A percentile compares a stretch with the other conserved stretches of the same genome.
phyloP scores from a whole-genome alignment of 2,888 invertebrate genomes.

The Apotomis turbidana region DNA sequence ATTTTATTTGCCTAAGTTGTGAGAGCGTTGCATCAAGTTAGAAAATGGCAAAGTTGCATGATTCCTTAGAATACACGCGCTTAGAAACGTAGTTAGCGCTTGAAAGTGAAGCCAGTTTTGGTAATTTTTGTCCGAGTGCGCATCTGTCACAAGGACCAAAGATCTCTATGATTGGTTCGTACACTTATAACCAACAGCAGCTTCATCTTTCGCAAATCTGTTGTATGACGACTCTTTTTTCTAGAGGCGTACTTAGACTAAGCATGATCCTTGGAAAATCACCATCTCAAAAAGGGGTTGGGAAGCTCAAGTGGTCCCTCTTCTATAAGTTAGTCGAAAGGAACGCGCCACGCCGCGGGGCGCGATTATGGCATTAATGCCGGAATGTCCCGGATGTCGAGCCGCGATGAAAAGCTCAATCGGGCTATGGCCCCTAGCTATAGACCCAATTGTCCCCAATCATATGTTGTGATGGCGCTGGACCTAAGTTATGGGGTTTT shows the following conservation, averaged over 20 bases:
- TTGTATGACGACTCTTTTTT: too few species aligned
- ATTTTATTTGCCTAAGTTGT: too few species aligned
- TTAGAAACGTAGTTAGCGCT: too few species aligned
- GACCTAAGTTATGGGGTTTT: conserved; percentile 41
- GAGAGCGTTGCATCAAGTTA: too few species aligned
- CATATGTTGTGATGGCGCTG: conserved; percentile 50
- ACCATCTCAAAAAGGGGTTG: background rate
- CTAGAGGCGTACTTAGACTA: background rate
- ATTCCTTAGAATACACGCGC: too few species aligned
- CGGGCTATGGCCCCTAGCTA: conserved; percentile 64
- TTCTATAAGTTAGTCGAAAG: conserved; percentile 8
- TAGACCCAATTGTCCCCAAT: conserved; percentile 58
- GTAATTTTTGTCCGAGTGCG: too few species aligned
- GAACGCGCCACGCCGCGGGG: conserved; percentile 62
- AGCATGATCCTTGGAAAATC: background rate
- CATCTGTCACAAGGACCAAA: too few species aligned
- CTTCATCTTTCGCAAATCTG: too few species aligned
- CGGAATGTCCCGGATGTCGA: conserved; percentile 66
- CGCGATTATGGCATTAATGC: conserved; percentile 74
- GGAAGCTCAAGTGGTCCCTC: conserved; percentile 22
- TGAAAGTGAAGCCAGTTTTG: too few species aligned
- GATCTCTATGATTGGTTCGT: too few species aligned
- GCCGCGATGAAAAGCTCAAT: conserved; percentile 63
- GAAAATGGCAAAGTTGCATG: too few species aligned
- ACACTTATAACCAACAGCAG: too few species aligned